These are phyloP conservation scores for Lasioglossum calceatum DNA, from an alignment of 2,888 invertebrate genomes.

Conservation along the genomic window DNA sequence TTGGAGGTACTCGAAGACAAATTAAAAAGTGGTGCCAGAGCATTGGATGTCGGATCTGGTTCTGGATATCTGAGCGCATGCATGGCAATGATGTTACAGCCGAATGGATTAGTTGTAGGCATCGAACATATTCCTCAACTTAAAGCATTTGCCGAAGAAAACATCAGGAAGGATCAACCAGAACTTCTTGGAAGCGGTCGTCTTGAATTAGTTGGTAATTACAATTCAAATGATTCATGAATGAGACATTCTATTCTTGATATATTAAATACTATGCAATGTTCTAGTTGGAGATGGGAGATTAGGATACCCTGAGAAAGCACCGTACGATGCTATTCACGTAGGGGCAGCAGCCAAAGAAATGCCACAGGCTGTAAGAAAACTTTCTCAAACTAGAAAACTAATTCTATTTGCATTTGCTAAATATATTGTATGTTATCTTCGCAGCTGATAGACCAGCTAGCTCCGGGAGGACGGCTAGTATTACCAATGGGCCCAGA, in stretches of 20 bases:
- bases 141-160: constrained; percentile 90
- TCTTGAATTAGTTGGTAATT: constrained; percentile 89
- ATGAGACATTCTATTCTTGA: neutral
- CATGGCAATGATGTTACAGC: constrained; percentile 94
- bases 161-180: constrained; percentile 91
- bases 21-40: constrained; percentile 90
- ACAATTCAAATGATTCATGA: neutral
- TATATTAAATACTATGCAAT: constrained; percentile 19
- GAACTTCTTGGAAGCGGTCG: constrained; percentile 88
- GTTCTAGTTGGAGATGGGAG: constrained; percentile 94
- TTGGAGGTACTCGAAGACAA: constrained; percentile 93
- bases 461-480: constrained; percentile 96
- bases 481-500: constrained; percentile 96
- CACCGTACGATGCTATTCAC: constrained; percentile 96
- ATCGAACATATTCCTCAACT: constrained; percentile 96
- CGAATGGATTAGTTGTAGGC: constrained; percentile 90
- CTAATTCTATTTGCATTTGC: neutral
- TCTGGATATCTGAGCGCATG: constrained; percentile 97
- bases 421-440: neutral
- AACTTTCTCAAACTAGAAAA: constrained; percentile 69
- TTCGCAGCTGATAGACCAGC: constrained; percentile 77
- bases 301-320: constrained; percentile 89
- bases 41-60: constrained; percentile 97
- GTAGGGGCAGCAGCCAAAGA: constrained; percentile 95
- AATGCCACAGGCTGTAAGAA: constrained; percentile 89